Conservation (phyloP, 2,888 invertebrate species). For the Cheilosia pagana region DNA sequence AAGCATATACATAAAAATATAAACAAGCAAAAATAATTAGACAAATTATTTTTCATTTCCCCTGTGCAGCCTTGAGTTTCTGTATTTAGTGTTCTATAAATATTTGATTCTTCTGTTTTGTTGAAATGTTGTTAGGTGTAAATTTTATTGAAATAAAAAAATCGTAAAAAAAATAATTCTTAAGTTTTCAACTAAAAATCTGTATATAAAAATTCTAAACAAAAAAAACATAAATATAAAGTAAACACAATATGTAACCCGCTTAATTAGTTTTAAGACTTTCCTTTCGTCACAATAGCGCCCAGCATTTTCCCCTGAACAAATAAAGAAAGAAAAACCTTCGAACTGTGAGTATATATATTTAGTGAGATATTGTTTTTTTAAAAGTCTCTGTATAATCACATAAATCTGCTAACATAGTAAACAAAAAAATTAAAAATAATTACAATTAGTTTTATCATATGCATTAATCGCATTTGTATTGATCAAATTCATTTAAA, state of each 20-base stretch:
- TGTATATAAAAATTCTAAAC: conserved; percentile 35
- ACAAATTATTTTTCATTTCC: conserved; percentile 44
- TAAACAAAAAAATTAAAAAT: conserved; percentile 33
- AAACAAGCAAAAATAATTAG: conserved; percentile 37
- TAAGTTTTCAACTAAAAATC: conserved; percentile 37
- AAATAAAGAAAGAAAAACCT: conserved; percentile 10
- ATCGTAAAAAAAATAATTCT: conserved; percentile 7
- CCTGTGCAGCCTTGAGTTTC: conserved; percentile 44
- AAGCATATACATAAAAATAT: conserved; percentile 18
- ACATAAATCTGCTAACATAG: conserved; percentile 18
- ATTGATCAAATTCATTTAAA: conserved; percentile 51
- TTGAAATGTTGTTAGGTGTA: conserved; percentile 70
- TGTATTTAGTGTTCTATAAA: conserved; percentile 25
- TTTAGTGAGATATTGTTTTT: conserved; percentile 35
- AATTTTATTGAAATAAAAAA: conserved; percentile 44
- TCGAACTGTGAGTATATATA: conserved; percentile 34
- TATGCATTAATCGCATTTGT: conserved; percentile 44
- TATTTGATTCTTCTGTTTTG: conserved; percentile 46
- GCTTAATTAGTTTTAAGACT: conserved; percentile 47
- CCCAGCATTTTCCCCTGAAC: background rate
- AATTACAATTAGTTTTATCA: conserved; percentile 41
- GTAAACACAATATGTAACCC: conserved; percentile 34
- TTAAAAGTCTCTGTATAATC: conserved; percentile 40
- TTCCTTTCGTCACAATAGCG: conserved; percentile 28
- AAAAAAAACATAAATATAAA: conserved; percentile 12